Evolutionary conservation across 2,888 invertebrate genomes (phyloP), one percentile per base, ranked within the genome.

Genomic region (Chrysolina oricalcia): DNA sequence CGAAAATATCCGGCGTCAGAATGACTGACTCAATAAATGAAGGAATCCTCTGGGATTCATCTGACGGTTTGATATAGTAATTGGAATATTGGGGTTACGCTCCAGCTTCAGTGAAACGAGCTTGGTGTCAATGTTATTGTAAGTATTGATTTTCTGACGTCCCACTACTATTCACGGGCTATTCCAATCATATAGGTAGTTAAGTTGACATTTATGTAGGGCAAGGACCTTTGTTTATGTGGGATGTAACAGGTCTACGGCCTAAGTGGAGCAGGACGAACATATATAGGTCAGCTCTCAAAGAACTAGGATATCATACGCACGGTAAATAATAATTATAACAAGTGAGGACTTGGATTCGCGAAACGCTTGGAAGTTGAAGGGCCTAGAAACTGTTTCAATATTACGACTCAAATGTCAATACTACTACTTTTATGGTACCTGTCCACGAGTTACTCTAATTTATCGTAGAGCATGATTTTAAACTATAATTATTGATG

Each of bases 141-240:
- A 11, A 11, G 53, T 53, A 53, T 53, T 53, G 53, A 53, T 53
- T 53, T 53, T 53, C 53, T 17, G 11, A 10, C 48, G 17, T 3
- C 35, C 35, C 35, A 35, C 35, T 35, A 35, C 35, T 35, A 35
- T 3, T n/a, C n/a, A 35, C 35, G 35, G 35, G 17, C 9, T 48
- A 17, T 48, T 48, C 9, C 8, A 48, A 17, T 48, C 48, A 48
- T 17, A 17, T 48, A 17, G 48, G 48, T 35, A 4, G 8, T 3
- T 35, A 35, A 8, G 35, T 15, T 43, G 2, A 15, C 53, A 15
- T 53, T 53, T 19, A 19, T 21, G n/a, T n/a, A 11, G 53, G 53
- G 21, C 53, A 53, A 53, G 53, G 53, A 53, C 53, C 53, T 53
- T 53, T 21, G 10, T 53, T 21, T 53, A 53, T 13, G 23, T 15